phyloP scores from a whole-genome alignment of 92 coral and sea anemone species.

The Palythoa grandis region DNA sequence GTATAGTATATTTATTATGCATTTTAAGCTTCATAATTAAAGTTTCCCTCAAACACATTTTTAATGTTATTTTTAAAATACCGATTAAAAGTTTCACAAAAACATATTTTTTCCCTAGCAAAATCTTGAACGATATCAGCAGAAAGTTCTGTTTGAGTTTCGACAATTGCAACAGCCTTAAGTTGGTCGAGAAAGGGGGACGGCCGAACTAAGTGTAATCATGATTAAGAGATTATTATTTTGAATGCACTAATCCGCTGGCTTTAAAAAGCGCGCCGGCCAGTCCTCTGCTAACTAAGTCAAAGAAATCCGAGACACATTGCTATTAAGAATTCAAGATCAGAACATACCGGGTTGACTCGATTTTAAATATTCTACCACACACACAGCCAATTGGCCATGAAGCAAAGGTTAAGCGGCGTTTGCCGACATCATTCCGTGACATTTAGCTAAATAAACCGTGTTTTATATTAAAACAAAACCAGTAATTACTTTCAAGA shows the following conservation, averaged over 20 bases:
- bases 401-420: neutral
- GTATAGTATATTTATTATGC: constrained; percentile 17
- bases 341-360: constrained; percentile 18
- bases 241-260: constrained; percentile 28
- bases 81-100: neutral
- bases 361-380: constrained; percentile 14
- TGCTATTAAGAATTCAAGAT: constrained; percentile 15
- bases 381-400: constrained; percentile 23
- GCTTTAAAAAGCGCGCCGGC: constrained; percentile 21
- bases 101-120: neutral
- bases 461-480: constrained; percentile 21
- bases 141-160: neutral
- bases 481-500: constrained; percentile 34
- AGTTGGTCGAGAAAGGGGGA: neutral
- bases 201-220: constrained; percentile 3
- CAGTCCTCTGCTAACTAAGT: neutral
- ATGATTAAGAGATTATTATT: constrained; percentile 33
- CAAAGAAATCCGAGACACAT: constrained; percentile 25
- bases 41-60: constrained; percentile 24
- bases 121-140: neutral
- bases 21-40: constrained; percentile 33
- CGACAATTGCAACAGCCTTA: neutral
- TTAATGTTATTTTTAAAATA: constrained; percentile 5
- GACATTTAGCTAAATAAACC: constrained; percentile 15
- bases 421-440: constrained; percentile 31